These are phyloP conservation scores for Neodiprion pinetum DNA, from an alignment of 1,140 invertebrate species.

Conservation along the genomic window DNA sequence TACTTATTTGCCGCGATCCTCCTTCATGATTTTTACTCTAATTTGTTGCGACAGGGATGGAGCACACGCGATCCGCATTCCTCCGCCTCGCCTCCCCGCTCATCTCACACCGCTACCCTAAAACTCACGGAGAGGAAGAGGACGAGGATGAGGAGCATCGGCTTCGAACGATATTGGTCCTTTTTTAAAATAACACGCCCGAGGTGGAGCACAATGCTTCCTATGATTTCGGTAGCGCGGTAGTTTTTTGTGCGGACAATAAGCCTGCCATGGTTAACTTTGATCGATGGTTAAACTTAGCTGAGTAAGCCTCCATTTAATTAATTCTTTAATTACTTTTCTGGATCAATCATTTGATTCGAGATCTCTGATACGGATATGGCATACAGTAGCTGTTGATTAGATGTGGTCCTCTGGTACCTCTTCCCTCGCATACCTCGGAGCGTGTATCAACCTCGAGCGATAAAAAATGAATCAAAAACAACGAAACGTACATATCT, in stretches of 20 bases:
- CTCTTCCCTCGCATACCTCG: slow-evolving; percentile 27
- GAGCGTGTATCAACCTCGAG: slow-evolving; percentile 25
- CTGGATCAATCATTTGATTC: slow-evolving; percentile 37
- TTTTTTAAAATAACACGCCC: slow-evolving; percentile 26
- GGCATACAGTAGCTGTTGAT: slow-evolving; percentile 20
- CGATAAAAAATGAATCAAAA: background rate
- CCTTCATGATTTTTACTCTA: slow-evolving; percentile 57
- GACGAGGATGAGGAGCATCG: background rate
- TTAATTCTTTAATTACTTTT: slow-evolving; percentile 54
- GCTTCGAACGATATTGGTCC: background rate
- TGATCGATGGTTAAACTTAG: slow-evolving; percentile 49
- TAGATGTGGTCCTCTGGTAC: slow-evolving; percentile 11
- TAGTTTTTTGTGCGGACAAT: slow-evolving; percentile 44
- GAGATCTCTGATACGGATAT: slow-evolving; percentile 28
- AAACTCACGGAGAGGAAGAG: background rate
- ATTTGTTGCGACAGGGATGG: slow-evolving; percentile 58
- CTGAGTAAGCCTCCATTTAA: slow-evolving; percentile 53
- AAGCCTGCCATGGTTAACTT: slow-evolving; percentile 40
- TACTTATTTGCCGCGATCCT: slow-evolving; percentile 56
- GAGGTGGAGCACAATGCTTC: slow-evolving; percentile 34
- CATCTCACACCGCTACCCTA: slow-evolving; percentile 28
- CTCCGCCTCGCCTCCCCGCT: slow-evolving; percentile 27
- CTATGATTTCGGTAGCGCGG: slow-evolving; percentile 50
- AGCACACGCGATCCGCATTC: slow-evolving; percentile 50
- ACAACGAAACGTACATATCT: too few species aligned